Base-by-base conservation (phyloP, 2,888 invertebrate genomes). In the Prenolepis imparis region DNA sequence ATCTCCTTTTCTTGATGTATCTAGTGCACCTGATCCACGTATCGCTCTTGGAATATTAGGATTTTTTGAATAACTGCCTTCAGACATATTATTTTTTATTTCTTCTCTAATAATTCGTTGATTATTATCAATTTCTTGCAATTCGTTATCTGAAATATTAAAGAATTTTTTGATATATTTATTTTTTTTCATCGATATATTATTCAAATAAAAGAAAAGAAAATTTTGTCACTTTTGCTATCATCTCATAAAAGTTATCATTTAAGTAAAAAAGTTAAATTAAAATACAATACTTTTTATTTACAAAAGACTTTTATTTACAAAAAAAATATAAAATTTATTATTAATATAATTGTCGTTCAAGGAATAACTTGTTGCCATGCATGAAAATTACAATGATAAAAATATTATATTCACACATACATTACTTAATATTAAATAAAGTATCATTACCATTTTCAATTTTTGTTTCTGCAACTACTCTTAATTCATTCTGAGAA, bases 11-110 rank as follows among this genome's bases (percentile, higher is more conserved):
- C 66, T 73, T 41, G 59, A 0, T n/a, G 39, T 84, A 48, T 90
- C 88, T 32, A 84, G 83, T 21, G 91, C 92, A n/a, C 92, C 92
- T n/a, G 92, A 90, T 24, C 92, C 93, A 6, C 92, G 87, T 75
- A 93, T 93, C 0, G 92, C 92, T 41, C 92, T 88, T 36, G 92
- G 92, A 21, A 86, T 67, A 41, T 48, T 72, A 28, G 28, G 18
- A 67, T 32, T 44, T 1, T 32, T 52, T 15, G 66, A 32, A 64
- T 66, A 59, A 70, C 21, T 67, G 3, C 41, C 18, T 24, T 18
- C 66, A 6, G 52, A 28, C 24, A 18, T 15, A 12, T 68, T 48
- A 11, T 41, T 81, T 12, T 21, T 44, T 1, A 44, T 21, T 21
- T 75, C 32, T 41, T 64, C 24, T 77, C 1, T 28, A 57, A 68